Evolutionary conservation across 2,888 invertebrate genomes (phyloP).

Genomic region (Papilio protenor): DNA sequence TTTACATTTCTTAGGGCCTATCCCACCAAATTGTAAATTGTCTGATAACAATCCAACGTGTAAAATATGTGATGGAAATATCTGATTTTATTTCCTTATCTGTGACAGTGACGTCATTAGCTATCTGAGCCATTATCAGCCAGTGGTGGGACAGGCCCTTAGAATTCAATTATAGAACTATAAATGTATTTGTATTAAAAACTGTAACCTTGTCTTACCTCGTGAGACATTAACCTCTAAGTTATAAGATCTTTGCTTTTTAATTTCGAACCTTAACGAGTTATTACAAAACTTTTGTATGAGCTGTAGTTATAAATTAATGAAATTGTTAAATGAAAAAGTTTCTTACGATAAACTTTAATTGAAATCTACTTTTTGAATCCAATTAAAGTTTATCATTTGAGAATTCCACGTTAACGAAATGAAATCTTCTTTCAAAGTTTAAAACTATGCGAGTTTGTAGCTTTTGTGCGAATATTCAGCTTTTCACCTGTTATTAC

Average conservation of each 20-base stretch:
- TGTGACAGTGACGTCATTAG: too few species aligned
- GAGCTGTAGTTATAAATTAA: conserved; percentile 12
- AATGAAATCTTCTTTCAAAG: conserved; percentile 26
- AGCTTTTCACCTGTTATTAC: background rate
- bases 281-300: background rate
- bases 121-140: too few species aligned
- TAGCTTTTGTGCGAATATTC: conserved; percentile 3
- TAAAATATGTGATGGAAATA: too few species aligned
- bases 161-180: too few species aligned
- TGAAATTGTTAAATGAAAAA: conserved; percentile 24
- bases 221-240: background rate
- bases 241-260: background rate
- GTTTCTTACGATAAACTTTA: conserved; percentile 27
- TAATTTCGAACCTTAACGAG: conserved; percentile 7
- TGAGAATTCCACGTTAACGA: conserved; percentile 23
- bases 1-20: too few species aligned
- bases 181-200: background rate
- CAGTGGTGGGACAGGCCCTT: too few species aligned
- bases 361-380: conserved; percentile 34
- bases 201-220: background rate
- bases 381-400: conserved; percentile 32
- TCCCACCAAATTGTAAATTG: too few species aligned
- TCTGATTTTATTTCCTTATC: too few species aligned
- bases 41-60: too few species aligned
- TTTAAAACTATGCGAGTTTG: conserved; percentile 30